phyloP scores from a whole-genome alignment of 2,888 invertebrate genomes.

The Diloba caeruleocephala region DNA sequence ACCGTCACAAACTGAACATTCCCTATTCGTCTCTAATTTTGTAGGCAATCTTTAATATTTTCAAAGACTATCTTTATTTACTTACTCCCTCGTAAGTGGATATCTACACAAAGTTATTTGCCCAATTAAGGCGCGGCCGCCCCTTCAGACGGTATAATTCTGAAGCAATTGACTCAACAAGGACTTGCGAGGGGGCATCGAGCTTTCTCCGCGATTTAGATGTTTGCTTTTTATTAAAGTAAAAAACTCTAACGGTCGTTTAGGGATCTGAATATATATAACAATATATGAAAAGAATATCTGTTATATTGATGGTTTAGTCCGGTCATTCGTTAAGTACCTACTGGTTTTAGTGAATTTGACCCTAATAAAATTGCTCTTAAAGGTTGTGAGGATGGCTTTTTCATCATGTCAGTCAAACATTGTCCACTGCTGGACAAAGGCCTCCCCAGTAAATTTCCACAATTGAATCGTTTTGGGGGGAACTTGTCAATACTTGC shows the following conservation, averaged over 20 bases:
- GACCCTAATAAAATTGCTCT: too few relatives aligned
- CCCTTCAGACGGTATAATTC: conserved; percentile 78
- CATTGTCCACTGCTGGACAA: too few relatives aligned
- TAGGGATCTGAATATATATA: conserved; percentile 5
- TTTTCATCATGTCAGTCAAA: too few relatives aligned
- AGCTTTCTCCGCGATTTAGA: conserved; percentile 73
- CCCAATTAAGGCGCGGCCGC: conserved; percentile 81
- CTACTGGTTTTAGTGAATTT: too few relatives aligned
- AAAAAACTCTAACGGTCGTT: conserved; percentile 22
- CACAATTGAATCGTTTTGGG: too few relatives aligned
- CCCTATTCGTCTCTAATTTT: conserved; percentile 3
- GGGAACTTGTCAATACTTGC: too few relatives aligned
- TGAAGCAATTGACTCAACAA: conserved; percentile 83
- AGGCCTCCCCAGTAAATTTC: too few relatives aligned
- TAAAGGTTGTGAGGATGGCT: too few relatives aligned
- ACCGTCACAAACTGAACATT: too few relatives aligned
- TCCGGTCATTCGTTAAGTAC: too few relatives aligned
- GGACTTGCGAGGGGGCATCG: conserved; percentile 66
- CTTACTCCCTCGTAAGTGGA: conserved; percentile 63
- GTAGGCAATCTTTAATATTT: conserved; percentile 27
- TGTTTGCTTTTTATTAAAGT: conserved; percentile 48
- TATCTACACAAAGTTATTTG: conserved; percentile 80
- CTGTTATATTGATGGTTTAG: too few relatives aligned
- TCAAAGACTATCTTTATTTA: conserved; percentile 62
- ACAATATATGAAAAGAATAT: too few relatives aligned